phyloP scores from a whole-genome alignment of 2,888 invertebrate species.

The Disparrhopalites patrizii region DNA sequence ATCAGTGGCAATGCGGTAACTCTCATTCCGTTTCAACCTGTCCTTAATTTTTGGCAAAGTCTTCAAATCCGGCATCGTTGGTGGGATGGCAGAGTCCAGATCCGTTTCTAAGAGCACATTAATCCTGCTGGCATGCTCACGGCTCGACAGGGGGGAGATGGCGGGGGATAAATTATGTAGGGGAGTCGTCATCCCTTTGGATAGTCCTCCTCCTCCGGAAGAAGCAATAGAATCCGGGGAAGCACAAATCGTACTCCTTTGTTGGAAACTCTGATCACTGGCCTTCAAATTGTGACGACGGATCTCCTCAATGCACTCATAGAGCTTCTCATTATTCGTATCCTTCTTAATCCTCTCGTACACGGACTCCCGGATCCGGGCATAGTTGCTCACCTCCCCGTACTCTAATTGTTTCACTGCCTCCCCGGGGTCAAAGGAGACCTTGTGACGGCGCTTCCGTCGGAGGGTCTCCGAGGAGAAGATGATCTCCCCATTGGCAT shows the following conservation, averaged over 20 bases:
- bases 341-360: conserved; percentile 44
- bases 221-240: conserved; percentile 9
- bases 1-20: conserved; percentile 48
- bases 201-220: not conserved
- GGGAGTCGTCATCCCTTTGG: not conserved
- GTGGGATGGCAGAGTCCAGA: conserved; percentile 48
- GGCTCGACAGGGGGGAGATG: not conserved
- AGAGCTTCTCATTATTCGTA: conserved; percentile 38
- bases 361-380: conserved; percentile 45
- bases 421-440: conserved; percentile 47
- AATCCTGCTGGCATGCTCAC: conserved; percentile 21
- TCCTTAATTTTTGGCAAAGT: conserved; percentile 48
- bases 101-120: conserved; percentile 46
- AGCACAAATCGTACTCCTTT: conserved; percentile 6
- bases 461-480: conserved; percentile 47
- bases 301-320: conserved; percentile 48
- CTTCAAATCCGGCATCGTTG: conserved; percentile 47
- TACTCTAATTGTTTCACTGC: conserved; percentile 45
- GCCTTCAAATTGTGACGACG: conserved; percentile 46
- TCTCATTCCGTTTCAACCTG: conserved; percentile 47
- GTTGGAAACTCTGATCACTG: conserved; percentile 37
- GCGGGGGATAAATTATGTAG: not conserved
- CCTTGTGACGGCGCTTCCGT: conserved; percentile 44
- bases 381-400: conserved; percentile 37
- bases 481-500: conserved; percentile 48